Percentiles rank a stretch among this genome's conserved stretches.
Conservation (phyloP, 2,113 vertebrate genomes). For the Kryptolebias marmoratus region DNA sequence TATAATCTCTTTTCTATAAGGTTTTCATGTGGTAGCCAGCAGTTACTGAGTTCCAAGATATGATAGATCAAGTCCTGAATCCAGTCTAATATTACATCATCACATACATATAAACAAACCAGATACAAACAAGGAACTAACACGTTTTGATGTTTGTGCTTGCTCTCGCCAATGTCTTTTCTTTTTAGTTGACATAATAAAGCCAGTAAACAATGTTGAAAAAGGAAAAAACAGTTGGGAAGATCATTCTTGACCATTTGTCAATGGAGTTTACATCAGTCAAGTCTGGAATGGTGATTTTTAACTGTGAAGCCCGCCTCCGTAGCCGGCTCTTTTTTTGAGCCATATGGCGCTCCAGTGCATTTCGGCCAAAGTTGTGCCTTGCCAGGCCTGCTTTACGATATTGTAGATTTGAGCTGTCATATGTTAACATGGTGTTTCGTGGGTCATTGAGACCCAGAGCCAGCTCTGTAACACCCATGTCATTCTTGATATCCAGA, state of each 20-base stretch:
- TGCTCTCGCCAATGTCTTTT: slow-evolving; percentile 62
- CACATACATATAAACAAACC: slow-evolving; percentile 79
- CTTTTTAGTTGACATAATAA: slow-evolving; percentile 95
- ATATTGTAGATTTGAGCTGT: slow-evolving; percentile 94
- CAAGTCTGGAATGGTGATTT: slow-evolving; percentile 97
- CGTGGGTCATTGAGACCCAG: slow-evolving; percentile 93
- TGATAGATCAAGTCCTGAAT: slow-evolving; percentile 72
- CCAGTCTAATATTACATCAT: slow-evolving; percentile 86
- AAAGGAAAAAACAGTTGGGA: slow-evolving; percentile 97
- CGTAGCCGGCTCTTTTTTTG: slow-evolving; percentile 97
- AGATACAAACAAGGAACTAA: slow-evolving; percentile 44
- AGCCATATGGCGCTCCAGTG: slow-evolving; percentile 92
- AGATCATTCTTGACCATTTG: slow-evolving; percentile 98
- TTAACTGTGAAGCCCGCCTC: slow-evolving; percentile 93
- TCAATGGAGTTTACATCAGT: slow-evolving; percentile 99
- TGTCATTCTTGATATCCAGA: slow-evolving; percentile 98
- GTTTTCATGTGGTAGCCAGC: slow-evolving; percentile 84
- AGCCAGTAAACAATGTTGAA: slow-evolving; percentile 99
- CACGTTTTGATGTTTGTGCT: slow-evolving; percentile 61
- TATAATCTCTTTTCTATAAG: slow-evolving; percentile 68
- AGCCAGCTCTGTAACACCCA: slow-evolving; percentile 92
- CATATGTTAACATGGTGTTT: slow-evolving; percentile 94
- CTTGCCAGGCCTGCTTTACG: slow-evolving; percentile 92
- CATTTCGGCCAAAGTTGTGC: slow-evolving; percentile 92
- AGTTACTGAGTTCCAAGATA: slow-evolving; percentile 88